These are phyloP conservation scores for Microtus montanus DNA, from an alignment of 2,113 vertebrate species.

Conservation along the genomic window DNA sequence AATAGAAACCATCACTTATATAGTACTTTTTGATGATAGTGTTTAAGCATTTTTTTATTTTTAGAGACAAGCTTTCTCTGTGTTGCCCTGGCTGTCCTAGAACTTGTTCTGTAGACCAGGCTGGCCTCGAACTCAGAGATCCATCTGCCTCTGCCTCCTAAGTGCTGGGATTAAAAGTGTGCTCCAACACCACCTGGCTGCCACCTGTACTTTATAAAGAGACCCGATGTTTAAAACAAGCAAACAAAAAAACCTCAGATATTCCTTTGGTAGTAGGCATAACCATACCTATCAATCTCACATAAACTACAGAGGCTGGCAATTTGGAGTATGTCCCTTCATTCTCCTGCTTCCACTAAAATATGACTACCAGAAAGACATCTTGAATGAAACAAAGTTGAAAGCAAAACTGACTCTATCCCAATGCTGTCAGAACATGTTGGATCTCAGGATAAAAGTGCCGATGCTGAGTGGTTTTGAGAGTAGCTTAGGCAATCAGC, in stretches of 20 bases:
- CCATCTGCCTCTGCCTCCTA: neutral
- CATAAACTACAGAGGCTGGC: neutral
- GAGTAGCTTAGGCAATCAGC: neutral
- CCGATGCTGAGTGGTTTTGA: neutral
- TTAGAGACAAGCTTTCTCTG: neutral
- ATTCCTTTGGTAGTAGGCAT: neutral
- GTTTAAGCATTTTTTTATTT: neutral
- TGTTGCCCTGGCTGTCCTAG: neutral
- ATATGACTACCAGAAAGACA: neutral
- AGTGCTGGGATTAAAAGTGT: neutral
- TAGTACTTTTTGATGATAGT: no score
- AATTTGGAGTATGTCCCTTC: neutral
- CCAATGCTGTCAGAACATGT: neutral
- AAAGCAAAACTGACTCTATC: constrained; percentile 11
- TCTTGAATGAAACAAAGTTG: constrained; percentile 22
- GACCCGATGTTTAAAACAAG: neutral
- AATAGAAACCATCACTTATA: no score
- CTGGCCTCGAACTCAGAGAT: neutral
- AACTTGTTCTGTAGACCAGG: neutral
- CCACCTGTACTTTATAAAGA: neutral
- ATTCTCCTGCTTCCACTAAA: neutral
- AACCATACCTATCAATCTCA: neutral
- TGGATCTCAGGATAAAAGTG: neutral
- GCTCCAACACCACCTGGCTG: neutral
- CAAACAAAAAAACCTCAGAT: neutral